Conservation (phyloP, 2,113 vertebrate species). For the Siphamia tubifer region DNA sequence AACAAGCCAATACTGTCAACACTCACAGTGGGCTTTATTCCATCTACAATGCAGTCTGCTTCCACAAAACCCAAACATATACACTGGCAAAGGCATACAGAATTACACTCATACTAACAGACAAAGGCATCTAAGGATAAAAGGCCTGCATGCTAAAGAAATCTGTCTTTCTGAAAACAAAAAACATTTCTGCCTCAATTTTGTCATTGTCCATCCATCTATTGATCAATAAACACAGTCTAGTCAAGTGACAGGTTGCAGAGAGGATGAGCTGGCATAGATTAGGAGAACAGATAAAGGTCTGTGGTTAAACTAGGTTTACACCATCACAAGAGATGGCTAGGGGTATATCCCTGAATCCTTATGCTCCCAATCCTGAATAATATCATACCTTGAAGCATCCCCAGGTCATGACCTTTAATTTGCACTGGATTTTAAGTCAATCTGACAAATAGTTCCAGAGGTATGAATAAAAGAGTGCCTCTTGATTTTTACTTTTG, state of each 20-base stretch:
- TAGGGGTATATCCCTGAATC: too few species aligned
- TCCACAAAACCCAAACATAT: slow-evolving; percentile 41
- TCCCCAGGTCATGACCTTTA: too few species aligned
- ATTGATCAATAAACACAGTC: not conserved
- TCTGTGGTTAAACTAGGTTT: slow-evolving; percentile 6
- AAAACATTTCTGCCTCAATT: not conserved
- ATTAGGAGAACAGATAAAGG: not conserved
- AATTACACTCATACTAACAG: slow-evolving; percentile 17
- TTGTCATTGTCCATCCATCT: slow-evolving; percentile 21
- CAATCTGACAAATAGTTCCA: too few species aligned
- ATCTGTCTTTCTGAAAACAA: not conserved
- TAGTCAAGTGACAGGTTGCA: not conserved
- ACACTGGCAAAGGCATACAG: slow-evolving; percentile 3
- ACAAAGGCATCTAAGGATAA: slow-evolving; percentile 3
- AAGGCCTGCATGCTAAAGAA: not conserved
- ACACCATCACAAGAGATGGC: too few species aligned
- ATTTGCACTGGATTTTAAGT: too few species aligned
- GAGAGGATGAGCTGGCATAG: not conserved
- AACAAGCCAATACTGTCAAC: slow-evolving; percentile 60
- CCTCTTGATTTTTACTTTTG: too few species aligned
- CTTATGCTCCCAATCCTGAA: too few species aligned
- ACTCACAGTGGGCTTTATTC: slow-evolving; percentile 53
- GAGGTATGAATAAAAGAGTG: too few species aligned
- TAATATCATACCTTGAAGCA: too few species aligned
- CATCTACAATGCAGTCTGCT: slow-evolving; percentile 33